Base-by-base conservation (phyloP, 2,797 vertebrate species). In the Lemur catta region DNA sequence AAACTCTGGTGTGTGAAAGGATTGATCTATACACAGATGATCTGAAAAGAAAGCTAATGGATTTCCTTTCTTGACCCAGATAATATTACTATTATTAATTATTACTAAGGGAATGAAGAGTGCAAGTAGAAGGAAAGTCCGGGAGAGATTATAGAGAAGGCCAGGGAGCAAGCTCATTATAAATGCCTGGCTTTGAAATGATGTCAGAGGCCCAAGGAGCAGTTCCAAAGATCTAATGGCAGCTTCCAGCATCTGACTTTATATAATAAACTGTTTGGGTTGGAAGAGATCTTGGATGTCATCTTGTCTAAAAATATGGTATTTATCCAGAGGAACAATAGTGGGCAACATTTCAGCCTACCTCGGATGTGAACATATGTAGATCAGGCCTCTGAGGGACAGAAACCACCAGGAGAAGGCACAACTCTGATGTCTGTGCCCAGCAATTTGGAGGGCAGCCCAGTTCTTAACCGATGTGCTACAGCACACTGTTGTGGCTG, bases 41-140 rank as follows among this genome's bases (percentile, higher is more conserved):
- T 28, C 33, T 52, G 28, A 59, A 90, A 94, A 72, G 50, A 74
- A 95, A 80, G n/a, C 35, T 67, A 63, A 6, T 33, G 11, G 11
- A 28, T 86, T 63, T 72, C 79, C 96, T 74, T 28, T 57, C 63
- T 95, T 84, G 46, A 75, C 43, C 10, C 35, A 89, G 52, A 87
- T 3, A 84, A 17, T 30, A 33, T 38, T 82, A 24, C 2, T 59
- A 13, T 35, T 75, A 72, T 38, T 76, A 35, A 86, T 84, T 78
- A 65, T 91, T 43, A 69, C 57, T 81, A 50, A 84, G 6, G 26
- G 9, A 59, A n/a, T 13, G 59, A 59, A 84, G 11, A 92, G 10
- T 71, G 4, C 13, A 65, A 52, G 26, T 5, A n/a, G 35, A 92
- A 48, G 52, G 76, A 43, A 65, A 22, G n/a, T 46, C 4, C 3